These are phyloP conservation scores for Darevskia nairensis DNA, from an alignment of 2,797 vertebrate genomes.

Conservation along the genomic window DNA sequence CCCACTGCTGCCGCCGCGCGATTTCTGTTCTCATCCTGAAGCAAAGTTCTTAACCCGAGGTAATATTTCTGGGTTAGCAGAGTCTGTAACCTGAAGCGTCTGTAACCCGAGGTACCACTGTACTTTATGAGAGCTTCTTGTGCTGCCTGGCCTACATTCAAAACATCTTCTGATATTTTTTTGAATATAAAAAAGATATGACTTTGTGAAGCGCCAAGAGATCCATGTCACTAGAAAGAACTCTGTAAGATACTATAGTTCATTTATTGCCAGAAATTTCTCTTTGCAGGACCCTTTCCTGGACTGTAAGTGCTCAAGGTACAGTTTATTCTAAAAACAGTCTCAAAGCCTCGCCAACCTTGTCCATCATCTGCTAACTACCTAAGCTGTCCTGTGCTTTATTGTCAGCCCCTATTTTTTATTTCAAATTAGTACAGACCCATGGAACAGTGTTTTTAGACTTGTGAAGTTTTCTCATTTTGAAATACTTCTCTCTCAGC, in stretches of 20 bases:
- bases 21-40: no score
- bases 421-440: neutral
- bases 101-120: no score
- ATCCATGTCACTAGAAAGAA: neutral
- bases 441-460: neutral
- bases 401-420: neutral
- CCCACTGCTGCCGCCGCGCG: no score
- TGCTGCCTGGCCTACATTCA: neutral
- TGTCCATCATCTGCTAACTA: neutral
- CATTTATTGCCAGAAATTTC: neutral
- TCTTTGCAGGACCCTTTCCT: neutral
- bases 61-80: no score
- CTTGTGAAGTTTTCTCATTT: neutral
- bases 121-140: neutral
- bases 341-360: neutral
- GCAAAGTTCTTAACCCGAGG: no score
- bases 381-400: neutral
- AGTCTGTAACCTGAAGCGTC: no score
- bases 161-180: neutral
- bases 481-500: neutral
- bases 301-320: neutral
- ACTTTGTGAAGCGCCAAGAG: neutral
- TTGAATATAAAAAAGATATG: neutral
- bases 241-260: neutral
- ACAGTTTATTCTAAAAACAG: neutral